Evolutionary conservation across 2,888 invertebrate species (phyloP), one percentile per base, ranked within the genome.

Genomic region (Andrena fulva): DNA sequence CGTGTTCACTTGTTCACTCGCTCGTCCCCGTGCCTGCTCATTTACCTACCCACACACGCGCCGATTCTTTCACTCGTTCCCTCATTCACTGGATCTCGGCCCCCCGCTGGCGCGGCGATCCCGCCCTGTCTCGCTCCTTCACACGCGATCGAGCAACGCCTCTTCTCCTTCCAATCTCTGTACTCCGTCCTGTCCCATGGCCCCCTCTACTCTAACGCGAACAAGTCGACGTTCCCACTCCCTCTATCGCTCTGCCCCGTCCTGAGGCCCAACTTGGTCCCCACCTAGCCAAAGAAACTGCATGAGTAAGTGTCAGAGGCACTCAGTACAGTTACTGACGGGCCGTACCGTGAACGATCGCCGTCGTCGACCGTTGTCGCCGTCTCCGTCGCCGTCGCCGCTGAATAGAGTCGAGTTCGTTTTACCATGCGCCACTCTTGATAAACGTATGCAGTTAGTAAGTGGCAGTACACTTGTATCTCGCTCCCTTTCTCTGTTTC

Each of bases 291-390:
- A 78, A 84, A 76, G 83, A 82, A 82, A 89, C 89, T 85, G 89
- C 87, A 85, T 89, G 90, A 90, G 89, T 88, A 89, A 90, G 86
- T 91, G 90, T 90, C 91, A 85, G 89, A 89, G 85, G 81, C 85
- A 87, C 87, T 91, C 90, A 89, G 91, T 92, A 92, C 92, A 92
- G 92, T 92, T 92, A 92, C 89, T 85, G 91, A 90, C 91, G 90
- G 89, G 87, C 86, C 90, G 88, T 87, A 89, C 87, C 88, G 88
- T 89, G 88, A 89, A 90, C 89, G 88, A 87, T 84, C 74, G 77
- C 72, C 87, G 88, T 81, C 79, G 84, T 75, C 74, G 81, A 42
- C 71, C 62, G 71, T 77, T 74, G 83, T 77, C 78, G 75, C 60
- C 75, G 77, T 84, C 76, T 59, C 75, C 59, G 33, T 76, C 62